Base-by-base conservation (phyloP, 2,888 invertebrate genomes). In the Chymomyza caudatula region DNA sequence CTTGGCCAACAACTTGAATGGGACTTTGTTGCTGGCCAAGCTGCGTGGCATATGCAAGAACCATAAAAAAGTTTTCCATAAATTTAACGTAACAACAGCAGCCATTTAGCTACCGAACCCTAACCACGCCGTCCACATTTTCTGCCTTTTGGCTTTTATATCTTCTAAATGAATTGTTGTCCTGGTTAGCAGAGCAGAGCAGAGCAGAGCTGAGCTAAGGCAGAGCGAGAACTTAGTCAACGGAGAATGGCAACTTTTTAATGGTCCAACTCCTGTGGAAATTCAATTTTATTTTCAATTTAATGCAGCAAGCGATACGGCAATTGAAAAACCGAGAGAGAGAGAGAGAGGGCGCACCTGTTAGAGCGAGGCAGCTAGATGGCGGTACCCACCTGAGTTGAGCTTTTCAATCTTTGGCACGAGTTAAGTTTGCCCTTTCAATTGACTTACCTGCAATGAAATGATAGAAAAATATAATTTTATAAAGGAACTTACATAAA, bases 381-480 rank as follows among this genome's bases (percentile, higher is more conserved):
- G 47, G 11, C 0, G 29, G 3, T 53, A 53, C 29, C 19, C 15
- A 15, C 53, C 29, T 54, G 54, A 15, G 29, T 37, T 37, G 29
- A 37, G 29, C 29, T 37, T 37, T 37, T 37, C 29, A 19, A 23
- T 60, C 68, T 62, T 67, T 61, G 63, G 29, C 29, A 37, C 29
- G 29, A 37, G 29, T 37, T 37, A 37, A 37, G 29, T 37, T 66
- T 69, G 66, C 74, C 65, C 63, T 69, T 64, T 65, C 51, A 64
- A 66, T 78, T 73, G 85, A 82, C 82, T 82, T 82, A 82, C 82
- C 82, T 85, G 83, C 63, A 82, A 82, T 67, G 85, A 80, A 81
- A 84, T 71, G 74, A 79, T 72, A 77, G 74, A 77, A 78, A 77
- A 78, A 79, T 69, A 84, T 52, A 37, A 22, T 5, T 52, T 52